These are phyloP conservation scores for Coelinius sp. DNA, from an alignment of 2,888 invertebrate species.

Conservation along the genomic window DNA sequence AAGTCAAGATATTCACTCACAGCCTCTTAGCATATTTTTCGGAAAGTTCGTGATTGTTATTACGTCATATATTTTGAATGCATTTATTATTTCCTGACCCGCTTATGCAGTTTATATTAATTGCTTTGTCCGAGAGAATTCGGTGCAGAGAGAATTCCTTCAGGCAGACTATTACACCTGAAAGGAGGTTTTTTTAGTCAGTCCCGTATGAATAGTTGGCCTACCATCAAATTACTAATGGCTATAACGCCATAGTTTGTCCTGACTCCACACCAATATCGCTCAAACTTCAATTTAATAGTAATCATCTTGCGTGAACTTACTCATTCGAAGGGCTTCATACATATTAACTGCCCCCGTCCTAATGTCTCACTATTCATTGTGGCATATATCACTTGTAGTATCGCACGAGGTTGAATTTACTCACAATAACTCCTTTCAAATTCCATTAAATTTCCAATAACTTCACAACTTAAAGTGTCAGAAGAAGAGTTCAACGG, in stretches of 20 bases:
- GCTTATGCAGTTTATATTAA: conserved; percentile 63
- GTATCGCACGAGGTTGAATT: neutral
- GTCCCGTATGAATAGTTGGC: conserved; percentile 60
- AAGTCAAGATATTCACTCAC: conserved; percentile 49
- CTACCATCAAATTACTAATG: conserved; percentile 60
- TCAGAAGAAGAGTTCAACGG: neutral
- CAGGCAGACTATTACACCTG: conserved; percentile 49
- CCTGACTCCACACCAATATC: conserved; percentile 38
- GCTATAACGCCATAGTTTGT: conserved; percentile 1
- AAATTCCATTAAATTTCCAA: neutral
- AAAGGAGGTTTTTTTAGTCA: conserved; percentile 5
- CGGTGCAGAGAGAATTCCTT: conserved; percentile 25
- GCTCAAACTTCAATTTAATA: conserved; percentile 45
- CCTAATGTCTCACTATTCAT: neutral
- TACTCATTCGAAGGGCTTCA: conserved; percentile 5
- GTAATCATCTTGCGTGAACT: conserved; percentile 33
- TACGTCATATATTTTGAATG: conserved; percentile 60
- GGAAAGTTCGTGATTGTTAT: conserved; percentile 58
- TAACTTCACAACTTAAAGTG: neutral
- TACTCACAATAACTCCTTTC: neutral
- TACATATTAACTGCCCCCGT: neutral
- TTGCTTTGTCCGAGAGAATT: conserved; percentile 55
- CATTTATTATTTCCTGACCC: conserved; percentile 64
- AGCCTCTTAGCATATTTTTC: conserved; percentile 63
- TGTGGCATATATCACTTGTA: neutral